Conservation (phyloP, 1,140 invertebrate genomes). For the Heliconius melpomene region DNA sequence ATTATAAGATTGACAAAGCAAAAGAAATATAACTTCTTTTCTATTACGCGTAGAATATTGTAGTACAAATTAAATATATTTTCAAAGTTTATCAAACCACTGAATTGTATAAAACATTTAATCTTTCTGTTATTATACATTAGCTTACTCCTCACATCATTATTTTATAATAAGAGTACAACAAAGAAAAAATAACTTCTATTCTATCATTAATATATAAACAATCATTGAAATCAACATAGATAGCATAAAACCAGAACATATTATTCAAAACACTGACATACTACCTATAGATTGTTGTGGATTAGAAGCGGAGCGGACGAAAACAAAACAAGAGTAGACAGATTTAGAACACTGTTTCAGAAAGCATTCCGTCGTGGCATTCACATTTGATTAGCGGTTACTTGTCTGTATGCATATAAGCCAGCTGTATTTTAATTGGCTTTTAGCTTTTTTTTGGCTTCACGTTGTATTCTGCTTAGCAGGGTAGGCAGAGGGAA, state of each 20-base stretch:
- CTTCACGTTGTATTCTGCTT: too few relatives aligned
- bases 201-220: background rate
- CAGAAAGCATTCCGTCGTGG: constrained; percentile 4
- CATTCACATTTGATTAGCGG: constrained; percentile 1
- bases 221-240: background rate
- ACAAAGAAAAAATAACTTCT: too few relatives aligned
- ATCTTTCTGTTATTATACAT: too few relatives aligned
- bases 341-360: constrained; percentile 3
- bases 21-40: too few relatives aligned
- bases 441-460: background rate
- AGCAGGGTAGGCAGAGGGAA: too few relatives aligned
- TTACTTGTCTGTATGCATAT: background rate
- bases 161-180: too few relatives aligned
- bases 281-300: constrained; percentile 2
- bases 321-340: background rate
- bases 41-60: too few relatives aligned
- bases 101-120: too few relatives aligned
- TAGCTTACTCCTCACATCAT: too few relatives aligned
- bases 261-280: background rate
- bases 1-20: too few relatives aligned
- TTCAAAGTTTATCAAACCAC: too few relatives aligned
- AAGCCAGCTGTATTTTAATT: background rate
- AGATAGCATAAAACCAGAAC: background rate
- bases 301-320: background rate
- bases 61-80: too few relatives aligned